Evolutionary conservation across 2,113 vertebrate genomes (phyloP).

Genomic region (Oryzias curvinotus): DNA sequence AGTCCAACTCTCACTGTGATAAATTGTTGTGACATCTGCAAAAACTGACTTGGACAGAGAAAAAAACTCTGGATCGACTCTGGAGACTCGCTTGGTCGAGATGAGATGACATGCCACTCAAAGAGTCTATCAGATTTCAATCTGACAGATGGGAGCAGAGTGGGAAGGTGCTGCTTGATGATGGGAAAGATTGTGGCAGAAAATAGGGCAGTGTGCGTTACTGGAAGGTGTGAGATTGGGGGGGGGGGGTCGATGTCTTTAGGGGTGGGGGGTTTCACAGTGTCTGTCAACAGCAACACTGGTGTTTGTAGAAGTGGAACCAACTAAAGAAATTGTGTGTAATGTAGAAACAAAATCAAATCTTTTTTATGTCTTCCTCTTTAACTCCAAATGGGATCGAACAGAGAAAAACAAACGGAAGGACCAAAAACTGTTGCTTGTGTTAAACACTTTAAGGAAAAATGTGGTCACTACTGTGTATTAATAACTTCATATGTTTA

Average conservation of each 20-base stretch:
- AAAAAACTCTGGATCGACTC: background rate
- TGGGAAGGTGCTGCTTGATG: constrained; percentile 19
- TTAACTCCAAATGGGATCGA: too few species aligned
- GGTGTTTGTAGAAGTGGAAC: constrained; percentile 37
- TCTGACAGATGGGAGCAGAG: constrained; percentile 45
- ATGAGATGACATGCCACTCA: constrained; percentile 37
- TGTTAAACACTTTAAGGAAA: too few species aligned
- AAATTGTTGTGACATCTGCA: constrained; percentile 9
- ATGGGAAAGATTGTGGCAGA: constrained; percentile 46
- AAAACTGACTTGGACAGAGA: constrained; percentile 5
- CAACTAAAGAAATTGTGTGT: constrained; percentile 6
- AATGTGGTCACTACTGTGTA: too few species aligned
- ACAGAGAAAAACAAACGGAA: too few species aligned
- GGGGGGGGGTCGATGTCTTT: constrained; percentile 9
- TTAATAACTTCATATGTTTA: too few species aligned
- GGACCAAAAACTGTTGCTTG: too few species aligned
- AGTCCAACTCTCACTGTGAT: background rate
- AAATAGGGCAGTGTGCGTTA: constrained; percentile 50
- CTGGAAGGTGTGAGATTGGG: constrained; percentile 29
- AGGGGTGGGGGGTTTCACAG: constrained; percentile 31
- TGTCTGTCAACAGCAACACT: constrained; percentile 16
- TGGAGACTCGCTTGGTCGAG: constrained; percentile 8
- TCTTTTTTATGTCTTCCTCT: too few species aligned
- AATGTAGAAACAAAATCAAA: background rate
- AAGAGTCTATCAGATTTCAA: constrained; percentile 53